Conservation (phyloP, 2,888 invertebrate species). For the Cyclophora punctaria region DNA sequence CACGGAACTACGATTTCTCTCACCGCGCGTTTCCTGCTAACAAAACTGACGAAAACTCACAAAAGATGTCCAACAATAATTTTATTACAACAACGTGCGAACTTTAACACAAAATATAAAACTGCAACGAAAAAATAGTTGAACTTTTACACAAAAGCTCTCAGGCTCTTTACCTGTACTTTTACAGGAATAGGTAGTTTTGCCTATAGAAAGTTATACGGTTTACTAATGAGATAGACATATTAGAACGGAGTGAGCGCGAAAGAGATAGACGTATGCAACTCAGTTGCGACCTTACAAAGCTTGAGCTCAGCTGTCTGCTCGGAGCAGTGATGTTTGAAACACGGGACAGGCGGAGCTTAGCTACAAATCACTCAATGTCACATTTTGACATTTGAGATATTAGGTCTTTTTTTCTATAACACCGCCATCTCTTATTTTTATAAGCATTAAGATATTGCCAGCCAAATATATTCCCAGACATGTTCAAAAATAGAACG, state of each 20-base stretch:
- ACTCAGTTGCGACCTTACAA: slow-evolving; percentile 56
- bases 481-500: no score
- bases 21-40: background rate
- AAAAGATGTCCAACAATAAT: slow-evolving; percentile 12
- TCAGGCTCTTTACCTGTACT: slow-evolving; percentile 69
- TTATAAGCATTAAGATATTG: slow-evolving; percentile 32
- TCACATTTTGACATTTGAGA: slow-evolving; percentile 77
- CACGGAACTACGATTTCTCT: background rate
- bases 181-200: slow-evolving; percentile 63
- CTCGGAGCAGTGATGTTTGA: slow-evolving; percentile 74
- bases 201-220: slow-evolving; percentile 64
- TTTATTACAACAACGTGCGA: slow-evolving; percentile 15
- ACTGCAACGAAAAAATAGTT: slow-evolving; percentile 66
- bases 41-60: slow-evolving; percentile 5
- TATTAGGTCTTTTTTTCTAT: slow-evolving; percentile 75
- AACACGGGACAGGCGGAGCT: slow-evolving; percentile 77
- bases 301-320: slow-evolving; percentile 74
- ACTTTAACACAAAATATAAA: slow-evolving; percentile 47
- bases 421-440: slow-evolving; percentile 66
- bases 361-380: slow-evolving; percentile 77
- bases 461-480: slow-evolving; percentile 1
- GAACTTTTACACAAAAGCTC: slow-evolving; percentile 73
- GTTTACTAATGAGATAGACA: slow-evolving; percentile 54
- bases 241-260: slow-evolving; percentile 32
- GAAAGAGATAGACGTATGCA: slow-evolving; percentile 57